phyloP scores from a whole-genome alignment of 1,140 invertebrate species.

The Bemisia tabaci region DNA sequence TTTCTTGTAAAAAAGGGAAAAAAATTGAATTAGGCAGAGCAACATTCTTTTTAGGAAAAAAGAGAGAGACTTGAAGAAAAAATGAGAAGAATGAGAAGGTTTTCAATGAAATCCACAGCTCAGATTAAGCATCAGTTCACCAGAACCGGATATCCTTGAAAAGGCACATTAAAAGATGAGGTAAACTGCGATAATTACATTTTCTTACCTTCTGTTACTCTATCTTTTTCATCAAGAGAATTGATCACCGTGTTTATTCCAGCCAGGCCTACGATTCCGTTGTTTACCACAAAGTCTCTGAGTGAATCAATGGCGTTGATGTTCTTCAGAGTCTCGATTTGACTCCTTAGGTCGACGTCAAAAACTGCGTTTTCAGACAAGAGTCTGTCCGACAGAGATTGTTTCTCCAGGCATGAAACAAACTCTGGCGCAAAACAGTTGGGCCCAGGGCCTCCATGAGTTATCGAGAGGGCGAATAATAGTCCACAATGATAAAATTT shows the following conservation, averaged over 20 bases:
- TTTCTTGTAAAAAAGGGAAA: too few relatives aligned
- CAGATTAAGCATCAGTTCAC: too few relatives aligned
- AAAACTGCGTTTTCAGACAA: background rate
- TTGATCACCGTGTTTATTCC: background rate
- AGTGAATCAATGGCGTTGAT: background rate
- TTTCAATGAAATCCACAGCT: too few relatives aligned
- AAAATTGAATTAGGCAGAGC: too few relatives aligned
- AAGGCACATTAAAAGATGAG: background rate
- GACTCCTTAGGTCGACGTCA: background rate
- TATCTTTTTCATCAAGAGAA: background rate
- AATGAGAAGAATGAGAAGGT: too few relatives aligned
- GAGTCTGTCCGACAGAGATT: background rate
- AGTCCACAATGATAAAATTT: background rate
- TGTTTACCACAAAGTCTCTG: background rate
- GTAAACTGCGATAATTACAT: background rate
- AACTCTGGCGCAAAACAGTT: background rate
- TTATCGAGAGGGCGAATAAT: background rate
- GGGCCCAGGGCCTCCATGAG: background rate
- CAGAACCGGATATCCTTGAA: too few relatives aligned
- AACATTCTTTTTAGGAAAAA: too few relatives aligned
- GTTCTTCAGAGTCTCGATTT: background rate
- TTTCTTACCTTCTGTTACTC: background rate
- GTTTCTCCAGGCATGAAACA: background rate
- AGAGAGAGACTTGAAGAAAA: too few relatives aligned
- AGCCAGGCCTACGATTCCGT: background rate